Evolutionary conservation across 1,140 invertebrate species (phyloP).

Genomic region (Meloidogyne floridensis): DNA sequence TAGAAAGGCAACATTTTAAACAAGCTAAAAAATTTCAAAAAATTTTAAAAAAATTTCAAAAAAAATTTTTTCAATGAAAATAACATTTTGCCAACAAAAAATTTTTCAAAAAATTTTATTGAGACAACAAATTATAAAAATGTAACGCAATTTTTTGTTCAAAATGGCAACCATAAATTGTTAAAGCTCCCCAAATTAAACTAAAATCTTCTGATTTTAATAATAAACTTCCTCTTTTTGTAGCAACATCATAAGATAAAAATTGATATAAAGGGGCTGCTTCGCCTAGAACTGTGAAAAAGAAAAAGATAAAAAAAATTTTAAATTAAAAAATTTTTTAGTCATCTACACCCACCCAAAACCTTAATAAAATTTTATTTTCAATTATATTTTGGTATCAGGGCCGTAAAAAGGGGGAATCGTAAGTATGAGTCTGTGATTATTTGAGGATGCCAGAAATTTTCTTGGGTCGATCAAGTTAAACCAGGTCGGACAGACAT

Average conservation of each 20-base stretch:
- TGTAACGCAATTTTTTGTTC: conserved; percentile 37
- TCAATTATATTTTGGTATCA: too few relatives aligned
- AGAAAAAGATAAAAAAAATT: too few relatives aligned
- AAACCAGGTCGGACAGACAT: too few relatives aligned
- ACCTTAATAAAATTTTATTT: too few relatives aligned
- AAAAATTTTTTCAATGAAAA: conserved; percentile 1
- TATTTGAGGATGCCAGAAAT: too few relatives aligned
- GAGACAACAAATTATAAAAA: conserved; percentile 25
- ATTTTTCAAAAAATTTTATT: background rate
- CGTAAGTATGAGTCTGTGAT: too few relatives aligned
- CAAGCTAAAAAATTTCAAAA: too few relatives aligned
- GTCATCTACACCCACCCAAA: too few relatives aligned
- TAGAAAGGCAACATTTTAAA: too few relatives aligned
- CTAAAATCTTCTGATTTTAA: conserved; percentile 28
- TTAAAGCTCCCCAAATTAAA: conserved; percentile 36
- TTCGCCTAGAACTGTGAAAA: conserved; percentile 27
- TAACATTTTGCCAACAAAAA: background rate
- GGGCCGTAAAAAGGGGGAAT: too few relatives aligned
- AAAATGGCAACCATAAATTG: conserved; percentile 40
- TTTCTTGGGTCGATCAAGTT: too few relatives aligned
- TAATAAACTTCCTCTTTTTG: conserved; percentile 27
- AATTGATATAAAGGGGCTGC: conserved; percentile 33
- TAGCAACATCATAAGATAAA: conserved; percentile 23
- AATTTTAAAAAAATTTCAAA: background rate
- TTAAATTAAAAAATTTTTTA: too few relatives aligned